Percentiles rank a stretch among this genome's conserved stretches.
phyloP scores from a whole-genome alignment of 2,888 invertebrate species.

The Rotaria socialis region DNA sequence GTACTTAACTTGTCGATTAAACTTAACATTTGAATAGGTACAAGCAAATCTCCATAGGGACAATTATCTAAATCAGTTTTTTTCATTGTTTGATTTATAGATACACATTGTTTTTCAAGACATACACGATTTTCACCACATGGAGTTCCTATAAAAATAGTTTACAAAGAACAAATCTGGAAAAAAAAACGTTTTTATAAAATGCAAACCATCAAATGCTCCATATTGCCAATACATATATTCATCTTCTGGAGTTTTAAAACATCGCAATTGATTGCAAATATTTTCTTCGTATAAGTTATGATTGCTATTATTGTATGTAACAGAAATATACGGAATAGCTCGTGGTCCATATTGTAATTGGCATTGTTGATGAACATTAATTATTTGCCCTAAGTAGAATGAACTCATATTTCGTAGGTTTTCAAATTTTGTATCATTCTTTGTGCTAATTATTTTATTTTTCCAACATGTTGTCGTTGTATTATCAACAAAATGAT shows the following conservation, averaged over 20 bases:
- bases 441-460: background rate
- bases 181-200: background rate
- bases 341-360: conserved; percentile 7
- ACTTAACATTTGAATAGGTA: conserved; percentile 8
- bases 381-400: background rate
- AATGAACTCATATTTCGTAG: background rate
- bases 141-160: background rate
- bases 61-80: background rate
- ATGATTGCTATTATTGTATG: background rate
- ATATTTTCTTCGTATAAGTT: conserved; percentile 4
- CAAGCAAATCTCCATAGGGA: conserved; percentile 14
- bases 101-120: background rate
- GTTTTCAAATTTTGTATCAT: conserved; percentile 22
- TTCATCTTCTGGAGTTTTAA: background rate
- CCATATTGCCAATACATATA: conserved; percentile 36
- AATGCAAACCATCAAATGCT: conserved; percentile 7
- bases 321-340: background rate
- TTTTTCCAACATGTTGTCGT: conserved; percentile 30
- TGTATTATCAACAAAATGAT: background rate
- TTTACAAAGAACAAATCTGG: background rate
- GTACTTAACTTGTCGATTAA: background rate
- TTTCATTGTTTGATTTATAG: background rate
- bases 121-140: conserved; percentile 11
- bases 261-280: conserved; percentile 30
- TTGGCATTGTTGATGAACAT: conserved; percentile 23